Percentiles rank a stretch among this genome's conserved stretches.
Evolutionary conservation across 2,797 vertebrate genomes (phyloP).

Genomic region (Otus scops): DNA sequence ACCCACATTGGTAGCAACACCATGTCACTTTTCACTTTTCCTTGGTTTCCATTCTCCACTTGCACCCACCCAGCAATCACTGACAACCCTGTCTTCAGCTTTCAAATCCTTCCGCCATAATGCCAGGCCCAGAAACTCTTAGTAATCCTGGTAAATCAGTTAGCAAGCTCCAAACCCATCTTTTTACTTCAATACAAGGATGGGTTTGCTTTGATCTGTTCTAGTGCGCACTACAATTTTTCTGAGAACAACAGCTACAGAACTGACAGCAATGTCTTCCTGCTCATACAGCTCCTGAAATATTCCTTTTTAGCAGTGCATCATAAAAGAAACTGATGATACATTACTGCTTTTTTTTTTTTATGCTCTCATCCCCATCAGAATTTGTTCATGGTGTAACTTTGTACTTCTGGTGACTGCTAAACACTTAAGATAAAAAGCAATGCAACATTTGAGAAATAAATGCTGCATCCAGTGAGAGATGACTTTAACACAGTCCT

Average conservation of each 20-base stretch:
- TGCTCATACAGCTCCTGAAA: neutral
- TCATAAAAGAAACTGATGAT: neutral
- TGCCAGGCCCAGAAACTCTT: neutral
- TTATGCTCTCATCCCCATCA: neutral
- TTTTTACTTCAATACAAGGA: neutral
- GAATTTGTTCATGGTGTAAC: neutral
- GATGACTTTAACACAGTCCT: neutral
- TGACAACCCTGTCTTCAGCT: neutral
- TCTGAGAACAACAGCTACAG: neutral
- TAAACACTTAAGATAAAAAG: neutral
- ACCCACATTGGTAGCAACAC: neutral
- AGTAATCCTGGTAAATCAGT: neutral
- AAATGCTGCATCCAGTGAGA: neutral
- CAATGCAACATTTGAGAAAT: neutral
- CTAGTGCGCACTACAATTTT: neutral
- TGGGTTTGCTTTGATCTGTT: neutral
- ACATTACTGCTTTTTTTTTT: neutral
- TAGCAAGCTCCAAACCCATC: neutral
- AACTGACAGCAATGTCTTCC: neutral
- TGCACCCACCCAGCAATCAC: neutral
- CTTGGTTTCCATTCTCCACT: neutral
- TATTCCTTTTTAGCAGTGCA: conserved; percentile 51
- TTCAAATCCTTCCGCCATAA: neutral
- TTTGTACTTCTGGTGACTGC: neutral
- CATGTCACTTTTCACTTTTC: neutral